phyloP scores from a whole-genome alignment of 2,113 vertebrate species.

The Thamnophis sirtalis region DNA sequence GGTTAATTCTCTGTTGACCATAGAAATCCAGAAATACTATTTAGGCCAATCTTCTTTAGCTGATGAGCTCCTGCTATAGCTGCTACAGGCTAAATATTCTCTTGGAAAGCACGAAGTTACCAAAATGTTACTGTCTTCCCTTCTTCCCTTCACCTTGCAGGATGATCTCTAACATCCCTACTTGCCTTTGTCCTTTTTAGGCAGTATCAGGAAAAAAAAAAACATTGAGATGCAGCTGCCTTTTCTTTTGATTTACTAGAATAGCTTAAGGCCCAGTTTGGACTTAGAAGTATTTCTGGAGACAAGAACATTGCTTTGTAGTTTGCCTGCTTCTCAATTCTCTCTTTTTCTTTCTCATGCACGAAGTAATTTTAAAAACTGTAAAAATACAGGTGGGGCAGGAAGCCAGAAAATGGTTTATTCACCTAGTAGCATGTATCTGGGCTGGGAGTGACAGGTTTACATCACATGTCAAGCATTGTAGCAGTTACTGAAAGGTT shows the following conservation, averaged over 20 bases:
- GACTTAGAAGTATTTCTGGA: not conserved
- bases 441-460: not conserved
- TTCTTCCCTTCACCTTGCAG: not conserved
- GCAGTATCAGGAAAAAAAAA: not conserved
- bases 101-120: not conserved
- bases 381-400: not conserved
- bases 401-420: not conserved
- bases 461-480: not conserved
- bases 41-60: not conserved
- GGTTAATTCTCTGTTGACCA: not conserved
- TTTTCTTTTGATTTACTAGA: not conserved
- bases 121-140: not conserved
- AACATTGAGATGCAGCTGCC: not conserved
- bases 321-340: not conserved
- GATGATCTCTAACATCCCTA: not conserved
- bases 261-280: not conserved
- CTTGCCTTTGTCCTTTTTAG: not conserved
- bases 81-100: not conserved
- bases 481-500: not conserved
- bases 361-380: not conserved
- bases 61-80: too few relatives aligned
- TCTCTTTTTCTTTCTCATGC: not conserved
- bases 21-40: not conserved
- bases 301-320: not conserved
- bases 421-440: not conserved